These are phyloP conservation scores for Pecten maximus DNA, from an alignment of 2,888 invertebrate species.

Conservation along the genomic window DNA sequence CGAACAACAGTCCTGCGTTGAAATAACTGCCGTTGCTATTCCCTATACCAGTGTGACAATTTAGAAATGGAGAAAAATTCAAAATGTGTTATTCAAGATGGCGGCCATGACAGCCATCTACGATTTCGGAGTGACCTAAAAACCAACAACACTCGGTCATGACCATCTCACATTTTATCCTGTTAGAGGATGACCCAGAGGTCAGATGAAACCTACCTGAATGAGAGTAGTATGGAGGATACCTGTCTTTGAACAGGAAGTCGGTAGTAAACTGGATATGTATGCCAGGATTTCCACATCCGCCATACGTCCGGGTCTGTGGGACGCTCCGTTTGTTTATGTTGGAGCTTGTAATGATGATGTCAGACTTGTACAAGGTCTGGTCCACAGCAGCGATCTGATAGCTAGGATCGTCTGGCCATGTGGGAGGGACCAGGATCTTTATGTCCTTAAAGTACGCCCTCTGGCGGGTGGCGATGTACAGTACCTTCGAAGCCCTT, in stretches of 20 bases:
- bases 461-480: slow-evolving; percentile 84
- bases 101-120: no score
- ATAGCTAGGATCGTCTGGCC: slow-evolving; percentile 79
- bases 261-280: slow-evolving; percentile 72
- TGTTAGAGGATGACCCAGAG: no score
- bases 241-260: slow-evolving; percentile 60
- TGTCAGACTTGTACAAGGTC: slow-evolving; percentile 81
- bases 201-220: slow-evolving; percentile 39
- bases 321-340: slow-evolving; percentile 57
- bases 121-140: no score
- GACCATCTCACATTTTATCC: no score
- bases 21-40: no score
- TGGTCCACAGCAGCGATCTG: slow-evolving; percentile 40
- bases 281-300: slow-evolving; percentile 73
- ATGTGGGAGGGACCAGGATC: slow-evolving; percentile 86
- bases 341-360: slow-evolving; percentile 61
- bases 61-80: no score
- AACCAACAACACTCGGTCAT: no score
- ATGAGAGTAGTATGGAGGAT: slow-evolving; percentile 37
- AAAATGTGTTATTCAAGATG: no score
- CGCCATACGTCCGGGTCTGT: slow-evolving; percentile 67
- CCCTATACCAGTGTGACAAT: no score
- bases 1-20: no score
- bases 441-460: slow-evolving; percentile 85
- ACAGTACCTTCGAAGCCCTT: slow-evolving; percentile 85